Percentiles rank a stretch among this genome's conserved stretches.
phyloP scores from a whole-genome alignment of 2,797 vertebrate genomes.

The Darevskia nairensis region DNA sequence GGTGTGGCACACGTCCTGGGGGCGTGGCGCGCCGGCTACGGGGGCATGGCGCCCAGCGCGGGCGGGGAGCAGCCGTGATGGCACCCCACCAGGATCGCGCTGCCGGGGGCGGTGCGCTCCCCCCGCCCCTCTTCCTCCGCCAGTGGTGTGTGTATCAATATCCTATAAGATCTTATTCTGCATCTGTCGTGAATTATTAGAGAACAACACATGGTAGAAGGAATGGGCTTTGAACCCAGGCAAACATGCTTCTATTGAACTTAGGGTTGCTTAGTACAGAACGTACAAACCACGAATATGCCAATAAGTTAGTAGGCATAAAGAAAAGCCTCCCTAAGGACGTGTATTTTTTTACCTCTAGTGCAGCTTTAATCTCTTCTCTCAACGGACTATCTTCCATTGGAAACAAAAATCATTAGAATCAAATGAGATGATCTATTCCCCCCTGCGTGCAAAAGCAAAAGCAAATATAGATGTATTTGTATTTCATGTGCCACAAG shows the following conservation, averaged over 20 bases:
- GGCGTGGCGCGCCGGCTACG: too few relatives aligned
- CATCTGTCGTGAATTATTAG: not conserved
- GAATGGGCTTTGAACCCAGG: not conserved
- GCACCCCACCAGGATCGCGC: too few relatives aligned
- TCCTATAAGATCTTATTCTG: not conserved
- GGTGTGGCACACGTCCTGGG: too few relatives aligned
- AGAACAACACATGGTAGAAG: not conserved
- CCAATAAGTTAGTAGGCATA: conserved; percentile 6
- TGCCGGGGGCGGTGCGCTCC: too few relatives aligned
- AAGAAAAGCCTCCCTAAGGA: not conserved
- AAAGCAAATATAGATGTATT: not conserved
- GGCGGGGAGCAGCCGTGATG: too few relatives aligned
- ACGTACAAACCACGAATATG: not conserved
- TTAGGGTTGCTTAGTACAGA: not conserved
- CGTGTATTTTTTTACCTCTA: not conserved
- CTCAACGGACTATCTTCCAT: not conserved
- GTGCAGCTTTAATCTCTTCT: not conserved
- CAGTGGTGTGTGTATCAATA: too few relatives aligned
- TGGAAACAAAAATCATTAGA: not conserved
- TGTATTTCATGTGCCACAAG: not conserved
- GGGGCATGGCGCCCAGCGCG: too few relatives aligned
- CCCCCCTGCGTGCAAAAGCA: not conserved
- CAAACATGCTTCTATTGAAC: not conserved
- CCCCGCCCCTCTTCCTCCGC: too few relatives aligned
- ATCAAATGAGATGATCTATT: not conserved